Evolutionary conservation across 2,113 vertebrate genomes (phyloP), one percentile per base, ranked within the genome.

Genomic region (Taurulus bubalis): DNA sequence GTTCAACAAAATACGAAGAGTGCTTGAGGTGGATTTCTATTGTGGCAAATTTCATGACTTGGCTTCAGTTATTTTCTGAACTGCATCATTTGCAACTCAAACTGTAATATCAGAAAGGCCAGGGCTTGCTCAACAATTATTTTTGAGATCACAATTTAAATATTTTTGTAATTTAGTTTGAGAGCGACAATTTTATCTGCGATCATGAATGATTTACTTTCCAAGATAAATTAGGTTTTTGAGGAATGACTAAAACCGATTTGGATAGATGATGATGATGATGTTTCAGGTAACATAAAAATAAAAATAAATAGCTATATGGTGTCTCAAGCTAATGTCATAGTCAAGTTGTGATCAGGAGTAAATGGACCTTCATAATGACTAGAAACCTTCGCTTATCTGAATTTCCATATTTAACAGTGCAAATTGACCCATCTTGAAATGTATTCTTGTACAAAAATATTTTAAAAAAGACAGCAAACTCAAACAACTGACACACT

Each of bases 1-100:
- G 89, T 90, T 85, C 8, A 63, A 58, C 77, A 83, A 42, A 30
- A 59, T 8, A 18, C 11, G 18, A 82, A 82, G 74, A 83, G 80
- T 78, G 86, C n/a, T 86, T 10, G 2, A n/a, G 30, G 30, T 47
- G 53, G 14, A 4, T 6, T 15, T 15, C 26, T 42, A 9, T 1
- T 42, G 42, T 26, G 62, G 18, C 0, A 49, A 20, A 74, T 28
- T 34, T n/a, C 28, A 8, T 15, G 26, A 28, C 34, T 16, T n/a
- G n/a, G 8, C 24, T 55, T 51, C 34, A 40, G 36, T 68, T 24
- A 14, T 20, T 55, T 18, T 30, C 18, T 71, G 36, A 8, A 12
- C 24, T 47, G 55, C 3, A 53, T n/a, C 12, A 42, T 8, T 53
- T 45, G 22, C 24, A 28, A 42, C 12, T 16, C 24, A 11, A 26